Evolutionary conservation across 2,113 vertebrate genomes (phyloP).

Genomic region (Phaethornis superciliosus): DNA sequence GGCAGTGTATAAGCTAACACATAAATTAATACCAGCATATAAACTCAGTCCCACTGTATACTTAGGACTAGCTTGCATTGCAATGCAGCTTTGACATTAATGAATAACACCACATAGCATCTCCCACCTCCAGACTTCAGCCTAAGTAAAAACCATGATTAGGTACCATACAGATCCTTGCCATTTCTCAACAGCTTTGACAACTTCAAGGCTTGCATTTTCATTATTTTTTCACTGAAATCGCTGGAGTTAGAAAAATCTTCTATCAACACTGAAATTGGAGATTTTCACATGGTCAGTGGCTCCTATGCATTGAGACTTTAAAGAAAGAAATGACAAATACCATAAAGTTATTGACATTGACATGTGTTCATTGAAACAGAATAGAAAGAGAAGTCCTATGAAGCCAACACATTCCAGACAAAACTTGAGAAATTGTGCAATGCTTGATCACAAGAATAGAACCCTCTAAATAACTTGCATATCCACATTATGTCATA

Average conservation of each 20-base stretch:
- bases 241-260: not conserved
- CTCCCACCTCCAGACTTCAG: not conserved
- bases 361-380: not conserved
- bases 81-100: not conserved
- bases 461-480: not conserved
- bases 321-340: not conserved
- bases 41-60: rapidly evolving
- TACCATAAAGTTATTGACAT: not conserved
- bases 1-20: not conserved
- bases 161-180: not conserved
- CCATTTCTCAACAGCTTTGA: not conserved
- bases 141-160: not conserved
- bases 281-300: not conserved
- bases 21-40: not conserved
- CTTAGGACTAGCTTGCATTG: not conserved
- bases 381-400: not conserved
- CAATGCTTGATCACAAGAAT: rapidly evolving
- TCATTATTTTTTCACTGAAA: not conserved
- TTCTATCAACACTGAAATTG: not conserved
- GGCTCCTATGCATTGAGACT: not conserved
- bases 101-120: not conserved
- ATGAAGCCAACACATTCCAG: not conserved
- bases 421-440: not conserved
- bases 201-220: not conserved
- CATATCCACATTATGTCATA: not conserved